Base-by-base conservation (phyloP, 2,888 invertebrate species). In the Scaptomyza reducta region DNA sequence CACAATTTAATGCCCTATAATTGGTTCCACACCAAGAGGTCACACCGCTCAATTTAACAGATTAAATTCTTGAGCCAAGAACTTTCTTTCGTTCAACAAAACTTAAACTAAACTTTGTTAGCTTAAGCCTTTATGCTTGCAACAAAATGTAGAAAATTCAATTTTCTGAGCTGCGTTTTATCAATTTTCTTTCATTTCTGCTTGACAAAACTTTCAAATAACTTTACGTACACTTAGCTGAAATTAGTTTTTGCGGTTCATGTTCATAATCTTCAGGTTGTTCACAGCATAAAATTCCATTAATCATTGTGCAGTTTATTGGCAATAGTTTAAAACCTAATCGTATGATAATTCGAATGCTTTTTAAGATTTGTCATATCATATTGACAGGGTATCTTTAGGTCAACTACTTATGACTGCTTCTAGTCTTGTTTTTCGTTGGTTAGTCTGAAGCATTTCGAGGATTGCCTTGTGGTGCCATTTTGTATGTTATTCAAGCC, bases 381-480 rank as follows among this genome's bases (percentile, higher is more conserved):
- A 22, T 22, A 22, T 22, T 22, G 7, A 16, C 16, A 40, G 45
- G 41, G 61, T 44, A 61, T 35, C 22, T 35, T 5, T 5, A 1
- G 9, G 59, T 59, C 13, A 31, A 27, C 33, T 27, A 13, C 2
- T 1, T 25, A 3, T 6, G 22, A 22, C 22, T 4, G 22, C 4
- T 2, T 10, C 4, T 22, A 22, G 22, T n/a, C 33, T 14, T 55
- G 33, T 44, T 38, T 25, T 31, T 13, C 50, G 46, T 55, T 58
- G 10, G 25, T 45, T 45, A 42, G 60, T 29, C 67, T 71, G 51
- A 58, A 55, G 65, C 38, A 70, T 61, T 74, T 38, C 50, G 31
- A 46, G 55, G 66, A 49, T 66, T 74, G 75, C 71, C 71, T 67
- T 70, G 75, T 67, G 75, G 74, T 74, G 58, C 55, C 62, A 46